phyloP scores from a whole-genome alignment of 2,113 vertebrate genomes.

The Caracal caracal region DNA sequence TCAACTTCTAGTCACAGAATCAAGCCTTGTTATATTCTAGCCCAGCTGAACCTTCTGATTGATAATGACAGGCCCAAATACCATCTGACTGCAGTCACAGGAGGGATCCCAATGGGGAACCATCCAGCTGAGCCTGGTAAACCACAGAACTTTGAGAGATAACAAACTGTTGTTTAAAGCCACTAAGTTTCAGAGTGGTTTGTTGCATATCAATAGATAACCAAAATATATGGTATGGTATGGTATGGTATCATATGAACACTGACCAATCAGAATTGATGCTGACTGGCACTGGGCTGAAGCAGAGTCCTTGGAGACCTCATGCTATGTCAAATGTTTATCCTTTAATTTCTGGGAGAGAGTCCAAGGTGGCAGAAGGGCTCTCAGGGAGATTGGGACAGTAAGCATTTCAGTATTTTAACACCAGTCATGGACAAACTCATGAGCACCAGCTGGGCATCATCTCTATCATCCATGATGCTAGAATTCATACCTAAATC shows the following conservation, averaged over 20 bases:
- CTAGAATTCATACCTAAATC: not conserved
- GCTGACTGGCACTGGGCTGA: not conserved
- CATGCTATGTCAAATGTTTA: not conserved
- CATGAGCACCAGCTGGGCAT: not conserved
- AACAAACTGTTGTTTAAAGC: not conserved
- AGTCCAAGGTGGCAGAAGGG: not conserved
- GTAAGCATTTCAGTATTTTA: not conserved
- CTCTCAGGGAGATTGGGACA: not conserved
- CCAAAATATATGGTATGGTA: not conserved
- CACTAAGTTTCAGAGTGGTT: not conserved
- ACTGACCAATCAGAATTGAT: not conserved
- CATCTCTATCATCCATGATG: too few species aligned
- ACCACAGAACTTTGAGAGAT: not conserved
- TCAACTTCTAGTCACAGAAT: not conserved
- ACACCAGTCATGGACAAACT: not conserved
- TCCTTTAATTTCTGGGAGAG: not conserved
- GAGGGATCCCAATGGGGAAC: rapidly evolving
- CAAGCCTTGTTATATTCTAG: not conserved
- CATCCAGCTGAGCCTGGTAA: not conserved
- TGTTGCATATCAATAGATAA: not conserved
- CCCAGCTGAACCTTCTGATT: not conserved
- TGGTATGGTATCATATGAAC: too few species aligned
- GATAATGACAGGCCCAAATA: not conserved
- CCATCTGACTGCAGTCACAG: not conserved
- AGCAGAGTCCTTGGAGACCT: not conserved